Evolutionary conservation across 2,113 vertebrate genomes (phyloP), one percentile per base, ranked within the genome.

Genomic region (Burhinus oedicnemus): DNA sequence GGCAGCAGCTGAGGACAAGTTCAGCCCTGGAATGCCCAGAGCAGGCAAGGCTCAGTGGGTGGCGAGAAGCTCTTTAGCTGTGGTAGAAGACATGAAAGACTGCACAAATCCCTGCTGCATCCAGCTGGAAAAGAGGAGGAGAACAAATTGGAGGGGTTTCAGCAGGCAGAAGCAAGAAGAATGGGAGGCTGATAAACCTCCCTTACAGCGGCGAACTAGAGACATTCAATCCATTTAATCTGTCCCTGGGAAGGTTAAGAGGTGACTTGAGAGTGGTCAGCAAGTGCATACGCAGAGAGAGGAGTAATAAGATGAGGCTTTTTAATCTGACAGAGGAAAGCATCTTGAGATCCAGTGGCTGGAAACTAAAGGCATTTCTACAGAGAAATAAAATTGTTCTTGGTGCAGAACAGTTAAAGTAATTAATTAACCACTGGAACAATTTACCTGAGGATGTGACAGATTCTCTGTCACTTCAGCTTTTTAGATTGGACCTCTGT

Each of bases 351-450:
- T 38, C 34, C 62, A 86, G 62, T 32, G 75, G 16, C 58, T 93
- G 65, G 36, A 82, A 95, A 78, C 12, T 23, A 62, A 84, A 89
- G 27, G 30, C 26, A 52, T 92, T 84, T 75, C 57, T 82, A 77
- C 47, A 92, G 74, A 92, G 87, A 90, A 81, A 65, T 89, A 71
- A 89, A 93, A 75, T 14, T 65, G 9, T 36, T 91, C 69, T 89
- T 65, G 74, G 52, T 91, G 52, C 61, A 82, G 77, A 84, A 87
- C 44, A 76, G 44, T 60, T 83, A 45, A 81, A 27, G 74, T 36
- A 92, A 90, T 82, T 93, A 92, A 95, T 78, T 78, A 95, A 93
- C 64, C 52, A 38, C 34, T 54, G 36, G 34, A 92, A 92, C 52
- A 83, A 38, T 69, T 90, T 84, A 82, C 61, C 65, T 52, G n/a